These are phyloP conservation scores for Ptyas mucosa DNA, from an alignment of 2,113 vertebrate species.

Conservation along the genomic window DNA sequence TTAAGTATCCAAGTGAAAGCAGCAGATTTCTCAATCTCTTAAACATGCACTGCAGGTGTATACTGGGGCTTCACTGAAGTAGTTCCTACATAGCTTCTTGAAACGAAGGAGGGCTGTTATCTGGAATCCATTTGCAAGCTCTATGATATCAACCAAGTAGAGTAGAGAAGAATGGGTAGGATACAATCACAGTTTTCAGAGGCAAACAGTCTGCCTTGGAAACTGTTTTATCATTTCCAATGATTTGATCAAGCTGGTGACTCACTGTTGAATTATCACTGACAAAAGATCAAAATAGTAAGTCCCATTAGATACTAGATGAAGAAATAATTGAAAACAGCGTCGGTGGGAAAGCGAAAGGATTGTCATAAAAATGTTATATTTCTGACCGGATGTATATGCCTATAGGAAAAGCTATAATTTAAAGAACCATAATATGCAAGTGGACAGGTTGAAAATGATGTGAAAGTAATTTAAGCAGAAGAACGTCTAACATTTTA, in stretches of 20 bases:
- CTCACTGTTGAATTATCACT: neutral
- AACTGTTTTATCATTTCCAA: neutral
- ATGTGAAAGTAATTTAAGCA: neutral
- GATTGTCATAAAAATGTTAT: neutral
- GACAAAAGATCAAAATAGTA: neutral
- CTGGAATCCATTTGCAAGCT: neutral
- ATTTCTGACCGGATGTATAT: neutral
- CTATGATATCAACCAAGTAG: neutral
- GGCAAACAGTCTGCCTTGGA: neutral
- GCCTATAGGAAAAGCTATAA: neutral
- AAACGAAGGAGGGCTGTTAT: neutral
- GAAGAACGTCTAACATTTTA: too few species aligned
- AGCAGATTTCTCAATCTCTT: neutral
- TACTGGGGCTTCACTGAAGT: neutral
- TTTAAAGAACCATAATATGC: neutral
- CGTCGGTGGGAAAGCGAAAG: neutral
- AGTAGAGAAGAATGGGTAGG: neutral
- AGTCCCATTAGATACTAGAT: neutral
- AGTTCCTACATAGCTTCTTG: neutral
- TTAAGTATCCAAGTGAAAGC: neutral
- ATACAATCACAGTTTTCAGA: neutral
- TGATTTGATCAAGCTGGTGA: neutral
- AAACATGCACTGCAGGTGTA: neutral
- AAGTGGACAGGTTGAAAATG: neutral
- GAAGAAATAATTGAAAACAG: neutral